Percentiles rank a stretch among this genome's conserved stretches.
Conservation (phyloP, 2,113 vertebrate species). For the Leptosomus discolor region DNA sequence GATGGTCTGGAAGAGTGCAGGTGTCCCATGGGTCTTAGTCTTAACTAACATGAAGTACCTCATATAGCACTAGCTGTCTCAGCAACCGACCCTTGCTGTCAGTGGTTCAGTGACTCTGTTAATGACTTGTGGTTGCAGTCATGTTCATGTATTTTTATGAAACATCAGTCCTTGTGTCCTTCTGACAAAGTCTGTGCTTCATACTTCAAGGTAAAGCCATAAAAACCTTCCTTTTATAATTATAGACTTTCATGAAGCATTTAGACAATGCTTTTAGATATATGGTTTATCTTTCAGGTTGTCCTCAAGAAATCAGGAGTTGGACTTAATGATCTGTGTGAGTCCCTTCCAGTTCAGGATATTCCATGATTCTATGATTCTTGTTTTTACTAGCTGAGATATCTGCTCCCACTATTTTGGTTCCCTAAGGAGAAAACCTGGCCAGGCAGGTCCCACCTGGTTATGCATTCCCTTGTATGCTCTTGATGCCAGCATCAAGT, state of each 20-base stretch:
- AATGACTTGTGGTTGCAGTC: not conserved
- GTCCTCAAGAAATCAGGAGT: not conserved
- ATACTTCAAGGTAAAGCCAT: not conserved
- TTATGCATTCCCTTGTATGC: fast-evolving
- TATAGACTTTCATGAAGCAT: not conserved
- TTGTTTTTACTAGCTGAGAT: not conserved
- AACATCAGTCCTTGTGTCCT: not conserved
- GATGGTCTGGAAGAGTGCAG: not conserved
- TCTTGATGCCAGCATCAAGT: not conserved
- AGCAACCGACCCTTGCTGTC: not conserved
- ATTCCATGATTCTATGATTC: not conserved
- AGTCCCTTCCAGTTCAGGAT: not conserved
- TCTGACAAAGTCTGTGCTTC: not conserved
- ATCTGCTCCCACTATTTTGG: not conserved
- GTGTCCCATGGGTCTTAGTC: not conserved
- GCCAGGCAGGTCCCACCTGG: not conserved
- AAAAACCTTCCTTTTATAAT: not conserved
- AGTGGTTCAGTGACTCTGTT: not conserved
- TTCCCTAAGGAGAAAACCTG: not conserved
- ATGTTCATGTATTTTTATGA: not conserved
- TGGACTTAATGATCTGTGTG: fast-evolving
- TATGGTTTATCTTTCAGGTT: not conserved
- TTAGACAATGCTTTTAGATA: not conserved
- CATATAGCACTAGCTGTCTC: no score
- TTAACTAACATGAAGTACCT: not conserved